Evolutionary conservation across 2,797 vertebrate genomes (phyloP), one percentile per base, ranked within the genome.

Genomic region (Ciconia nigra): DNA sequence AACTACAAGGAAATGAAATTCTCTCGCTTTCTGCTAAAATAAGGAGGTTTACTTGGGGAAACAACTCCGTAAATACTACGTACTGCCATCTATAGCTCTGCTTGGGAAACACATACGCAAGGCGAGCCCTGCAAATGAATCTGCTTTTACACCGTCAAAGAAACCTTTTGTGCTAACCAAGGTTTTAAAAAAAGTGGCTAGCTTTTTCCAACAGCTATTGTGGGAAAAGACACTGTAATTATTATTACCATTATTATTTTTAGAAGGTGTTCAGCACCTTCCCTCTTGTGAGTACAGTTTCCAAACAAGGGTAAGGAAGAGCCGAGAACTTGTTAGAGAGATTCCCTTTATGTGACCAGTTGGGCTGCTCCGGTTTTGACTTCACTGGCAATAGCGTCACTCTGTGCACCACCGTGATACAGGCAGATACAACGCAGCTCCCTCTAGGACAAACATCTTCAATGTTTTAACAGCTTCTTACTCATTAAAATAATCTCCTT

Each of bases 81-180:
- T 94, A 89, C 86, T 97, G 96, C 96, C 96, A 97, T 95, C 96
- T 97, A 96, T 78, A 69, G 96, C 94, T 85, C 92, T 83, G 72
- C 89, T 54, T 2, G 51, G 91, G 93, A 96, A 96, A 77, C 47
- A 67, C 96, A 92, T 10, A 17, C 0, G 13, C 35, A 16, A 58
- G 49, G 73, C 8, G 24, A 94, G 80, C 66, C 20, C 72, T 18
- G 92, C 25, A 2, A 44, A 63, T 9, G 51, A 62, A 80, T 26
- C 74, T 67, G 71, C 35, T 96, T 91, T 89, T 49, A 39, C 55
- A 73, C 9, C 41, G 1, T 5, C 77, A 21, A 9, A 84, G 42
- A 37, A 84, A 70, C 33, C 90, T 87, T 59, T 82, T 47, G 63
- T 63, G 78, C 79, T 52, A n/a, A 28, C 19, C 2, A 3, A 41